Evolutionary conservation across 2,797 vertebrate genomes (phyloP).

Genomic region (Bucorvus abyssinicus): DNA sequence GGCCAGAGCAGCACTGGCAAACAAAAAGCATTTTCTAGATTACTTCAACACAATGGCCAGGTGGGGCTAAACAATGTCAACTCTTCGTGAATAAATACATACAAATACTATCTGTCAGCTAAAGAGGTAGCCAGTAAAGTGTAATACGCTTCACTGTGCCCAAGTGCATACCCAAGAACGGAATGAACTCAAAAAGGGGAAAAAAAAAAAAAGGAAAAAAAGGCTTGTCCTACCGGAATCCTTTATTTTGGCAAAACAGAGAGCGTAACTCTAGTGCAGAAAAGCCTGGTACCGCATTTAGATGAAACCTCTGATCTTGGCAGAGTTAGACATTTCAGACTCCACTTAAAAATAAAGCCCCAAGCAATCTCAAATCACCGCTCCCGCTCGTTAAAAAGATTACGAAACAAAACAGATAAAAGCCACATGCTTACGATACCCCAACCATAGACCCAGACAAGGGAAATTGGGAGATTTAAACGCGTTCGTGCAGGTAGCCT

Average conservation of each 20-base stretch:
- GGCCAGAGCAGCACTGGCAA: not conserved
- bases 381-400: not conserved
- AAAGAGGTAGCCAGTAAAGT: not conserved
- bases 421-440: not conserved
- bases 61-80: not conserved
- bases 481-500: not conserved
- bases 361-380: not conserved
- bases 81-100: not conserved
- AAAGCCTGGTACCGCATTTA: not conserved
- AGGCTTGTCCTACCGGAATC: fast-evolving
- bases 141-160: not conserved
- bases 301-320: not conserved
- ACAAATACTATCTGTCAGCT: not conserved
- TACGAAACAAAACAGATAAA: not conserved
- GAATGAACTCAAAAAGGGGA: not conserved
- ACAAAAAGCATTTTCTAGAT: conserved; percentile 1
- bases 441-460: not conserved
- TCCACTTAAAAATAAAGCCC: not conserved
- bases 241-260: not conserved
- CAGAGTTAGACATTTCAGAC: not conserved
- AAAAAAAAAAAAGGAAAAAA: too few relatives aligned
- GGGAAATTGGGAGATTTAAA: not conserved
- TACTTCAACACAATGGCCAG: not conserved
- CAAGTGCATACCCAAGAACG: not conserved
- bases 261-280: fast-evolving